These are phyloP conservation scores for Siderastrea siderea DNA, from an alignment of 92 coral and sea anemone species.

Conservation along the genomic window DNA sequence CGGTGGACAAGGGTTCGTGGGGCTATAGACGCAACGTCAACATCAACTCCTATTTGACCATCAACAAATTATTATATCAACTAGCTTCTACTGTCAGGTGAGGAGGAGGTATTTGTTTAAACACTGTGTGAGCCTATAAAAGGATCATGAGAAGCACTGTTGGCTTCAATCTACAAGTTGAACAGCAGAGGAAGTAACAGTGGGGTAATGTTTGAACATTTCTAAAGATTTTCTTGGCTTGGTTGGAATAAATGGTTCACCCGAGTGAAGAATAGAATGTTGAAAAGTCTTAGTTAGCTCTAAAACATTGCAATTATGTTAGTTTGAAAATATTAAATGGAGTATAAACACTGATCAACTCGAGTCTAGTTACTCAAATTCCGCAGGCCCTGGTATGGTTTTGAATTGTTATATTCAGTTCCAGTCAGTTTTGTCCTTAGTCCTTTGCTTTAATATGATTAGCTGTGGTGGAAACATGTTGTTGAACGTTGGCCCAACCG, in stretches of 20 bases:
- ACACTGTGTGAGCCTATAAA: background rate
- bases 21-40: conserved; percentile 79
- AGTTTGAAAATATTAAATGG: too few species aligned
- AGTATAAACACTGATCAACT: too few species aligned
- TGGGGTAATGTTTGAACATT: too few species aligned
- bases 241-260: too few species aligned
- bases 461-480: conserved; percentile 97
- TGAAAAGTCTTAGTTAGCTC: too few species aligned
- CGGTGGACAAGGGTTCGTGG: conserved; percentile 81
- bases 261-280: too few species aligned
- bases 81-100: conserved; percentile 87
- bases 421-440: too few species aligned
- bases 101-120: background rate
- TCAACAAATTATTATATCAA: conserved; percentile 53
- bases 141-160: background rate
- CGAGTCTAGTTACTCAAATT: too few species aligned
- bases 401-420: too few species aligned
- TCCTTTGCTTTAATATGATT: background rate
- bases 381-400: too few species aligned
- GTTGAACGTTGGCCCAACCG: conserved; percentile 95
- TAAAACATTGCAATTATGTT: too few species aligned
- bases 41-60: conserved; percentile 38
- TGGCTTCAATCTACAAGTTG: background rate
- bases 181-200: background rate
- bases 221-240: too few species aligned